Percentiles rank a stretch among this genome's conserved stretches.
phyloP scores from a whole-genome alignment of 2,113 vertebrate species.

The Beaufortia kweichowensis region DNA sequence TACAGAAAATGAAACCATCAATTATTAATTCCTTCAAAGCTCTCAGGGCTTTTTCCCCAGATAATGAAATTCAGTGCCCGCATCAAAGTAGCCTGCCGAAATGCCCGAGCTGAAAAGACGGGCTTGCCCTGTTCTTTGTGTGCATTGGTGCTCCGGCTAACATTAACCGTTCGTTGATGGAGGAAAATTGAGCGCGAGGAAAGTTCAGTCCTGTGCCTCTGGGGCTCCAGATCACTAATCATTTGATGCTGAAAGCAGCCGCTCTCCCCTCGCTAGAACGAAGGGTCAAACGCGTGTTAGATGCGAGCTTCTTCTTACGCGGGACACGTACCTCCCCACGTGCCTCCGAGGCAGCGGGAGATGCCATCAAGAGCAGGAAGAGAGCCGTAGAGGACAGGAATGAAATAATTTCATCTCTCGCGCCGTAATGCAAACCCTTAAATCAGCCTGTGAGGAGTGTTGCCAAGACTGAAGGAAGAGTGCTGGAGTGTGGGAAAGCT shows the following conservation, averaged over 20 bases:
- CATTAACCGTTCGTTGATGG: conserved; percentile 30
- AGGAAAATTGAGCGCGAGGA: background rate
- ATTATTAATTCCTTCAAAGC: background rate
- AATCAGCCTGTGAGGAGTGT: conserved; percentile 40
- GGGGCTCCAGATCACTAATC: conserved; percentile 39
- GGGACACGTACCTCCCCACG: conserved; percentile 31
- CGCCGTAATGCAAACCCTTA: conserved; percentile 33
- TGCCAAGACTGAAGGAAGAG: conserved; percentile 2
- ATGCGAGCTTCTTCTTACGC: conserved; percentile 28
- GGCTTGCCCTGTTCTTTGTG: background rate
- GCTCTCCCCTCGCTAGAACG: conserved; percentile 17
- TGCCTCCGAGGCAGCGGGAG: conserved; percentile 28
- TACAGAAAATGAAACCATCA: conserved; percentile 14
- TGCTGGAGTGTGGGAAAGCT: background rate
- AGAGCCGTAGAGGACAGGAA: conserved; percentile 38
- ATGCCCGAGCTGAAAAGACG: background rate
- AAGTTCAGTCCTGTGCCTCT: conserved; percentile 18
- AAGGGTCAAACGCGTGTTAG: conserved; percentile 40
- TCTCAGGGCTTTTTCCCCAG: conserved; percentile 9
- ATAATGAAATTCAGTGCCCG: conserved; percentile 9
- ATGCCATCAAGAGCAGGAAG: conserved; percentile 55
- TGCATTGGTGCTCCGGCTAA: conserved; percentile 4
- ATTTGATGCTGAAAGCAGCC: conserved; percentile 30
- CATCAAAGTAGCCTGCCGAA: background rate
- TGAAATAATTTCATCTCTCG: conserved; percentile 48